Evolutionary conservation across 2,113 vertebrate genomes (phyloP).

Genomic region (Cyphotilapia sp.): DNA sequence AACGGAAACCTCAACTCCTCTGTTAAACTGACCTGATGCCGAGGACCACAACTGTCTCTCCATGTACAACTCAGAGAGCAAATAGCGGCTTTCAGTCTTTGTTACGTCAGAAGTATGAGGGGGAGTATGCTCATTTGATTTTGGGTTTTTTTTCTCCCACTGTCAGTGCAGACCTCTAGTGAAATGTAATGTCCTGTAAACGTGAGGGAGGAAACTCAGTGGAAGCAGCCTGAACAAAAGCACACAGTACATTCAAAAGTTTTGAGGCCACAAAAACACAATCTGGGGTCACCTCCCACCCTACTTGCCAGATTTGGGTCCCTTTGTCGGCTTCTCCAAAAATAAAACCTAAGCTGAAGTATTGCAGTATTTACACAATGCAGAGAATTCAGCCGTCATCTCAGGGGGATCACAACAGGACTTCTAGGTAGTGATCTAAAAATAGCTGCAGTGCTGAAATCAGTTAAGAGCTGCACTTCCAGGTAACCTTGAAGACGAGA

Average conservation of each 20-base stretch:
- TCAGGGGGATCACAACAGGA: background rate
- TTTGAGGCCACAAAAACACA: background rate
- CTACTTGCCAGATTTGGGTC: background rate
- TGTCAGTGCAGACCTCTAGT: background rate
- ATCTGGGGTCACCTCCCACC: background rate
- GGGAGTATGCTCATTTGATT: background rate
- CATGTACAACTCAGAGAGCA: background rate
- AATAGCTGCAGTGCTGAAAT: background rate
- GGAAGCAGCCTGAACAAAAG: background rate
- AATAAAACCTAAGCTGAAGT: background rate
- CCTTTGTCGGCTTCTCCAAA: background rate
- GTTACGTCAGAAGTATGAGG: background rate
- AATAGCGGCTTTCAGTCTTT: background rate
- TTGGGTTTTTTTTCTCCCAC: accelerated
- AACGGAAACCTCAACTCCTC: background rate
- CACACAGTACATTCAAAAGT: background rate
- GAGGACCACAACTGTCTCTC: background rate
- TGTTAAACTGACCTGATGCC: background rate
- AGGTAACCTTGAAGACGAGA: background rate
- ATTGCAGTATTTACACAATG: background rate
- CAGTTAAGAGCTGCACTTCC: background rate
- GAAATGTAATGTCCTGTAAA: background rate
- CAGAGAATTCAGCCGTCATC: background rate
- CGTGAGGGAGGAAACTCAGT: background rate
- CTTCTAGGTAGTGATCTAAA: background rate